phyloP scores from a whole-genome alignment of 2,888 invertebrate genomes.

The Maniola hyperantus region DNA sequence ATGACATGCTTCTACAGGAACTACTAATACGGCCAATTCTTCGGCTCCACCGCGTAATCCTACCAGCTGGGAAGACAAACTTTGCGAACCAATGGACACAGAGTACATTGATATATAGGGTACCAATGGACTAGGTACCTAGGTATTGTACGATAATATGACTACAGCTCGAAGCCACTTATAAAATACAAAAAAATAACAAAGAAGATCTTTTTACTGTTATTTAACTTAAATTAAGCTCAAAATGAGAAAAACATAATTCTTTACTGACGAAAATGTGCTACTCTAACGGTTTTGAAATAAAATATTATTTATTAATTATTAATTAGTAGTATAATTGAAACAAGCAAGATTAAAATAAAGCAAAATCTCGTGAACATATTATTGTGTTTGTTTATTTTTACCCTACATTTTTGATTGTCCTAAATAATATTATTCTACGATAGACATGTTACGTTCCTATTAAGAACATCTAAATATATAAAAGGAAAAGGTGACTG shows the following conservation, averaged over 20 bases:
- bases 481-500: no score
- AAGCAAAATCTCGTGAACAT: constrained; percentile 11
- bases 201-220: background rate
- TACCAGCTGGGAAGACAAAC: background rate
- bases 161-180: background rate
- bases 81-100: constrained; percentile 25
- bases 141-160: background rate
- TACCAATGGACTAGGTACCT: no score
- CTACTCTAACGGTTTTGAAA: constrained; percentile 17
- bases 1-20: constrained; percentile 83
- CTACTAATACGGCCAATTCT: constrained; percentile 71
- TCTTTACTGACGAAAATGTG: constrained; percentile 8
- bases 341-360: constrained; percentile 16
- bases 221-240: constrained; percentile 15
- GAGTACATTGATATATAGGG: no score
- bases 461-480: no score
- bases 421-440: no score
- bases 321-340: background rate
- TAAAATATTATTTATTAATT: background rate
- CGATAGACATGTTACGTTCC: no score
- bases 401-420: no score
- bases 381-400: no score
- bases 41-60: constrained; percentile 48
- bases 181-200: constrained; percentile 8
- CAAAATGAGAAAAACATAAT: constrained; percentile 13